phyloP scores from a whole-genome alignment of 2,797 vertebrate genomes.

The Notolabrus celidotus region DNA sequence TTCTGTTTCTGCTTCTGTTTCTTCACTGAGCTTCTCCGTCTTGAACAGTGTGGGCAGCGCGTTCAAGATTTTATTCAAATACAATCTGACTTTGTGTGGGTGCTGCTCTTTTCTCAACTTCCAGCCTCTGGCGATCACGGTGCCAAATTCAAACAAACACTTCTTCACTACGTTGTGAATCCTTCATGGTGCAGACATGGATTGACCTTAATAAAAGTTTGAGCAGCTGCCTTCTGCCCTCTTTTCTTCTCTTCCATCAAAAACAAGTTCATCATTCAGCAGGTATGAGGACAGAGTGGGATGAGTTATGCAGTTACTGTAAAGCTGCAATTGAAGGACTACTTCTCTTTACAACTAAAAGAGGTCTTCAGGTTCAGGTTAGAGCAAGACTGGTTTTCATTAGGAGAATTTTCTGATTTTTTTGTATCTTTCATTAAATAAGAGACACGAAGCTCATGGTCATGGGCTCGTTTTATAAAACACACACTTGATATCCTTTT shows the following conservation, averaged over 20 bases:
- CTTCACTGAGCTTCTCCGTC: background rate
- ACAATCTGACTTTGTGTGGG: constrained; percentile 17
- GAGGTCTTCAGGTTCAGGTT: no score
- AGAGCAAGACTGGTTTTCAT: no score
- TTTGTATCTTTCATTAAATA: no score
- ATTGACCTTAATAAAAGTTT: background rate
- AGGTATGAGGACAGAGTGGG: no score
- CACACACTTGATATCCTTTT: no score
- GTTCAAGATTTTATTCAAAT: constrained; percentile 15
- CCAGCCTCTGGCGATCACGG: background rate
- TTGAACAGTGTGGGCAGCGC: constrained; percentile 1
- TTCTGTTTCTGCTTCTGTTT: background rate
- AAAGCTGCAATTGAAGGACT: no score
- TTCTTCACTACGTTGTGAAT: background rate
- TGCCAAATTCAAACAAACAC: background rate
- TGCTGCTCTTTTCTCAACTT: constrained; percentile 17
- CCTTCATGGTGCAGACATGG: background rate
- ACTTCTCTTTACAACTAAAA: no score
- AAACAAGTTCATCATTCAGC: no score
- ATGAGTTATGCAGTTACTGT: no score
- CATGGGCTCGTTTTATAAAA: no score
- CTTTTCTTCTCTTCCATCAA: background rate
- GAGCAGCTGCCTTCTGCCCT: background rate
- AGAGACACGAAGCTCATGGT: no score
- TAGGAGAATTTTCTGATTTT: no score